These are phyloP conservation scores for Harpagifer antarcticus DNA, from an alignment of 2,797 vertebrate genomes.

Conservation along the genomic window DNA sequence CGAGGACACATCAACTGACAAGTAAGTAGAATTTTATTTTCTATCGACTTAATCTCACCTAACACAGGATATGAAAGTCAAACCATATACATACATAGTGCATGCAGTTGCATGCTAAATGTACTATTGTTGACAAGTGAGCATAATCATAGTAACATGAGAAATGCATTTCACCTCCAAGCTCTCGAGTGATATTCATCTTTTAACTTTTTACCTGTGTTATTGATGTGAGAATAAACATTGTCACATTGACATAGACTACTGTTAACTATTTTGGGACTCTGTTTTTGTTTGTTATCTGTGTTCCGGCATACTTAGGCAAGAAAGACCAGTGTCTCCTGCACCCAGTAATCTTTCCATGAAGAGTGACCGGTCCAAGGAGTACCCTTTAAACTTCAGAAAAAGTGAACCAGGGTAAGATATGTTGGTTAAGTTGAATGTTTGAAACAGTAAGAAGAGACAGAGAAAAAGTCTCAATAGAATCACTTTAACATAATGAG, in stretches of 20 bases:
- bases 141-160: not conserved
- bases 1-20: not conserved
- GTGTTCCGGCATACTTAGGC: not conserved
- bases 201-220: not conserved
- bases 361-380: not conserved
- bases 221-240: too few relatives aligned
- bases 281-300: too few relatives aligned
- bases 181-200: not conserved
- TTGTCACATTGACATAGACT: too few relatives aligned
- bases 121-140: not conserved
- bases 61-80: not conserved
- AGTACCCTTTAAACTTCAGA: not conserved
- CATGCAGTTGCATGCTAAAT: not conserved
- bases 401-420: not conserved
- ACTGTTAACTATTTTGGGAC: too few relatives aligned
- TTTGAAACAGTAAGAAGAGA: not conserved
- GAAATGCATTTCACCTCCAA: not conserved
- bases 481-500: not conserved
- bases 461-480: not conserved
- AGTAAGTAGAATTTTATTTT: not conserved
- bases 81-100: accelerated
- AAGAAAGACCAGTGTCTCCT: not conserved
- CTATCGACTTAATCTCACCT: not conserved
- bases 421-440: not conserved
- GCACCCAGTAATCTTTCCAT: not conserved